Conservation (phyloP, 2,797 vertebrate genomes). For the Myotis daubentonii region DNA sequence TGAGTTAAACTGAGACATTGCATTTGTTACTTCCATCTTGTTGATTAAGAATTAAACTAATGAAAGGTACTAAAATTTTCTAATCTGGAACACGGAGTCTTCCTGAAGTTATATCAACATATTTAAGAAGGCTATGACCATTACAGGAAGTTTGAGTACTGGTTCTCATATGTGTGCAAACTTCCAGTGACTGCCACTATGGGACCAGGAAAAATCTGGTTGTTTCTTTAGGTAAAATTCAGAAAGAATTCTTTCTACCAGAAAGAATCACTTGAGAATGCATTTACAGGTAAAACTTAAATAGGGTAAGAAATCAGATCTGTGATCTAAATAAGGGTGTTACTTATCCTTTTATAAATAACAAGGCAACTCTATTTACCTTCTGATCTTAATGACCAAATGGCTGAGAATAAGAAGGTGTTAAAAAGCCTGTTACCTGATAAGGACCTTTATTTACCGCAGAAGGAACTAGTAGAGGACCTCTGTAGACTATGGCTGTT, state of each 20-base stretch:
- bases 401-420: slow-evolving; percentile 9
- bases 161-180: not conserved
- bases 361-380: slow-evolving; percentile 26
- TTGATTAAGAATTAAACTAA: slow-evolving; percentile 38
- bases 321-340: slow-evolving; percentile 23
- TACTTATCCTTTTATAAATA: slow-evolving; percentile 56
- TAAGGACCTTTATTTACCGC: slow-evolving; percentile 10
- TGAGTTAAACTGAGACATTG: not conserved
- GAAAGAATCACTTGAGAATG: slow-evolving; percentile 25
- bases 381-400: slow-evolving; percentile 43
- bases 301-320: not conserved
- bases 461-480: not conserved
- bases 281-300: slow-evolving; percentile 5
- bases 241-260: slow-evolving; percentile 8
- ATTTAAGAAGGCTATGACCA: not conserved
- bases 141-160: not conserved
- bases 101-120: not conserved
- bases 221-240: not conserved
- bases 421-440: slow-evolving; percentile 5
- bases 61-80: not conserved
- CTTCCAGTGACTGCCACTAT: not conserved
- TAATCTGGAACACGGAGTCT: not conserved
- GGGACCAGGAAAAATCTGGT: not conserved
- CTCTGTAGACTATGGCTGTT: not conserved
- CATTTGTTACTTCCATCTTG: not conserved